phyloP scores from a whole-genome alignment of 2,113 vertebrate species.

The Osmerus eperlanus region DNA sequence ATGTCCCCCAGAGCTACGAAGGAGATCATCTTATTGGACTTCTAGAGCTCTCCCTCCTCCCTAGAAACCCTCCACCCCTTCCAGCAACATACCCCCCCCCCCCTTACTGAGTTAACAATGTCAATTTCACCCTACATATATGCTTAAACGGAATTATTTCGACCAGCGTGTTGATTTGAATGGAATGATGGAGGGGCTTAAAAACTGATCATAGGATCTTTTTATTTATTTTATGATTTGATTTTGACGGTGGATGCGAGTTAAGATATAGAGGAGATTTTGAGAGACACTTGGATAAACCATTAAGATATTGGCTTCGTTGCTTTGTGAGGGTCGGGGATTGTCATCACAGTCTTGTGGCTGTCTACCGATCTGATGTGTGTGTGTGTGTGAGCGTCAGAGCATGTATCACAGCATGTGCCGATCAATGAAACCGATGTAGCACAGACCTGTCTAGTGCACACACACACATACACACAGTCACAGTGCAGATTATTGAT shows the following conservation, averaged over 20 bases:
- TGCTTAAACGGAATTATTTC: too few relatives aligned
- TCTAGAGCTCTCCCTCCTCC: conserved; percentile 57
- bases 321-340: not conserved
- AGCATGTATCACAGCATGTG: conserved; percentile 67
- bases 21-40: conserved; percentile 64
- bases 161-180: too few relatives aligned
- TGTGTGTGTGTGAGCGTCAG: conserved; percentile 13
- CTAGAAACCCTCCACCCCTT: conserved; percentile 37
- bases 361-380: not conserved
- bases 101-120: too few relatives aligned
- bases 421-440: conserved; percentile 69
- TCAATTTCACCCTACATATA: too few relatives aligned
- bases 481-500: conserved; percentile 68
- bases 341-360: conserved; percentile 23
- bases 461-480: conserved; percentile 24
- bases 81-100: conserved; percentile 30
- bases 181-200: too few relatives aligned
- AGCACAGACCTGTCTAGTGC: conserved; percentile 55
- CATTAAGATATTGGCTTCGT: too few relatives aligned
- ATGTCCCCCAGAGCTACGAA: conserved; percentile 68
- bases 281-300: too few relatives aligned
- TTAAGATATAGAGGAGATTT: too few relatives aligned
- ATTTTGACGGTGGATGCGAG: too few relatives aligned
- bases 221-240: too few relatives aligned
- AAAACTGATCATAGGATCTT: too few relatives aligned